Evolutionary conservation across 2,113 vertebrate genomes (phyloP), one percentile per base, ranked within the genome.

Genomic region (Desmodus rotundus): DNA sequence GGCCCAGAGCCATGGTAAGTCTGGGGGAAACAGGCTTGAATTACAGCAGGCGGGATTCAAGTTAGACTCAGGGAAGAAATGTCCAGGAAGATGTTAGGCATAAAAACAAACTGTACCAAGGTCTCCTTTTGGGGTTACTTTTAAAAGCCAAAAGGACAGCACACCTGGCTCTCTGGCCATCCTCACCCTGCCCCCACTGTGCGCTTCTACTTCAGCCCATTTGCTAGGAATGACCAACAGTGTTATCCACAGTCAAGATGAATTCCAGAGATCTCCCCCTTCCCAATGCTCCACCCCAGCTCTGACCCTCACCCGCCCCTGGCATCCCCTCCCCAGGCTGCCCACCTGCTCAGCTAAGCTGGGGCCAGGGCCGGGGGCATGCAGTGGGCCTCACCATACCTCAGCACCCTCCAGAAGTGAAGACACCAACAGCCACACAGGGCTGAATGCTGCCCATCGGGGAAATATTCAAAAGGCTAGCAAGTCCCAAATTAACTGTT

Each of bases 51-150:
- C 7, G 0, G 19, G 50, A 70, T 19, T 80, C 9, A 36, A 70
- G 88, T 56, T 74, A 92, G 72, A 94, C 88, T 72, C 45, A 1
- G 31, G 63, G 31, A 80, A 70, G 65, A 78, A 76, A 47, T 52
- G 54, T 78, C 82, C n/a, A 43, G 26, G 22, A 67, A 6, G 52
- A 68, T 2, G 12, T 47, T 26, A 86, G 74, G 11, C 70, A 38
- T 20, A 7, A 65, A 78, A 89, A 41, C 11, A 61, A 83, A 36
- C 43, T 4, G 1, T 7, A 13, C 31, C 4, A 36, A 68, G 43
- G 7, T 92, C 81, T 87, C 50, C 36, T 68, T 68, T 43, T 19
- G 7, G 38, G 61, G 22, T 68, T 74, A 28, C 52, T 88, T 96
- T 67, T 38, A 65, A 78, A 92, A 85, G 17, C 4, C 41, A 41